Conservation (phyloP, 2,888 invertebrate genomes). For the Chironomus riparius region DNA sequence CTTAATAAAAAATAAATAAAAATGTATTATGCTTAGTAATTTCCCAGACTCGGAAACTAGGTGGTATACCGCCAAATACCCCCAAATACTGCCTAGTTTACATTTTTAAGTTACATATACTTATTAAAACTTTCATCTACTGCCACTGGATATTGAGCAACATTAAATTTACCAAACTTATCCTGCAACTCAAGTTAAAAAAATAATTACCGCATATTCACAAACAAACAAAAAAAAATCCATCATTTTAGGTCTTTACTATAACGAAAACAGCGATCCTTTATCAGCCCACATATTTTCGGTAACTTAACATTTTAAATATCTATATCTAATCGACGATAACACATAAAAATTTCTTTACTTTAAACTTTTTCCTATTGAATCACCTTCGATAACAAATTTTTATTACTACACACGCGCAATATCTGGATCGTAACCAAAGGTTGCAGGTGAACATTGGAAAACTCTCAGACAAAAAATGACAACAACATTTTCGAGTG, state of each 20-base stretch:
- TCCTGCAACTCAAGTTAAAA: neutral
- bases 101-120: too few species aligned
- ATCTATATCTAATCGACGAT: neutral
- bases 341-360: neutral
- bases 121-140: too few species aligned
- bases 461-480: constrained; percentile 11
- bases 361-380: too few species aligned
- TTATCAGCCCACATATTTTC: constrained; percentile 28
- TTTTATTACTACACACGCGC: too few species aligned
- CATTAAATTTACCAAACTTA: neutral
- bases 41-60: too few species aligned
- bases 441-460: constrained; percentile 18
- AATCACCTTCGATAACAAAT: too few species aligned
- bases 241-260: constrained; percentile 12
- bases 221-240: too few species aligned
- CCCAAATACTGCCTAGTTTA: too few species aligned
- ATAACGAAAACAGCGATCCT: constrained; percentile 26
- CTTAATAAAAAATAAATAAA: too few species aligned
- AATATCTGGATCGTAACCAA: neutral
- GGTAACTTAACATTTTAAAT: constrained; percentile 4
- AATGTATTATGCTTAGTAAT: too few species aligned
- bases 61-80: too few species aligned
- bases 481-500: constrained; percentile 19
- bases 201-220: neutral
- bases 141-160: too few species aligned